Evolutionary conservation across 1,140 invertebrate genomes (phyloP).

Genomic region (Zaprionus taronus): DNA sequence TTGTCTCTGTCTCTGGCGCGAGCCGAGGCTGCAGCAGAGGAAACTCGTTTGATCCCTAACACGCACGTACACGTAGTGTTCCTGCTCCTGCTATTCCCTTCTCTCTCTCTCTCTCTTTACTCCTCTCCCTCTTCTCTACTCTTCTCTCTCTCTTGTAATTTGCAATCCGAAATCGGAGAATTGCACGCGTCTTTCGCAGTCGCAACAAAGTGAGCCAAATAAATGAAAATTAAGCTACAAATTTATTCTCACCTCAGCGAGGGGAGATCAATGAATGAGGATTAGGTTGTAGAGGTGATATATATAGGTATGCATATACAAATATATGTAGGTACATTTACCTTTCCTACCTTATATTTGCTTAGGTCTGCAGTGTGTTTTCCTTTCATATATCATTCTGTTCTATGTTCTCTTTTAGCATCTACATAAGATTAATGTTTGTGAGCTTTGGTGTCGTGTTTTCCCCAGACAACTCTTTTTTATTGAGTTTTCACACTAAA

Average conservation of each 20-base stretch:
- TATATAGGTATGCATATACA: not conserved
- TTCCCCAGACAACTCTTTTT: not conserved
- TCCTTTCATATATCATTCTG: not conserved
- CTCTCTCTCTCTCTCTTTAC: too few relatives aligned
- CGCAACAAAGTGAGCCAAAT: conserved; percentile 27
- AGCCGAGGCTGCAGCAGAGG: conserved; percentile 13
- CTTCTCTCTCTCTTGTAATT: conserved; percentile 65
- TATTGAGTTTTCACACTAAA: not conserved
- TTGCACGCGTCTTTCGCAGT: conserved; percentile 11
- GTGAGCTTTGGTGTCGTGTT: not conserved
- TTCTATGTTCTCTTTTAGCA: not conserved
- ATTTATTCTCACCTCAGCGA: conserved; percentile 28
- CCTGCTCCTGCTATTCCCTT: not conserved
- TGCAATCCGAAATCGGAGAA: conserved; percentile 63
- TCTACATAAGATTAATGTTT: not conserved
- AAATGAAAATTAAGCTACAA: conserved; percentile 28
- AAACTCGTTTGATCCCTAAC: conserved; percentile 80
- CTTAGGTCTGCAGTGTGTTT: not conserved
- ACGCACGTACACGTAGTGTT: conserved; percentile 48
- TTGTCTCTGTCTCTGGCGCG: conserved; percentile 17
- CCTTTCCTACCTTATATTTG: not conserved
- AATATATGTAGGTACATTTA: not conserved
- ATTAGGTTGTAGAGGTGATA: not conserved
- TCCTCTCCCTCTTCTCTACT: not conserved
- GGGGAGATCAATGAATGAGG: conserved; percentile 6